A percentile compares a stretch with the other conserved stretches of the same genome.
phyloP scores from a whole-genome alignment of 2,888 invertebrate genomes.

The Rhopalosiphum nymphaeae region DNA sequence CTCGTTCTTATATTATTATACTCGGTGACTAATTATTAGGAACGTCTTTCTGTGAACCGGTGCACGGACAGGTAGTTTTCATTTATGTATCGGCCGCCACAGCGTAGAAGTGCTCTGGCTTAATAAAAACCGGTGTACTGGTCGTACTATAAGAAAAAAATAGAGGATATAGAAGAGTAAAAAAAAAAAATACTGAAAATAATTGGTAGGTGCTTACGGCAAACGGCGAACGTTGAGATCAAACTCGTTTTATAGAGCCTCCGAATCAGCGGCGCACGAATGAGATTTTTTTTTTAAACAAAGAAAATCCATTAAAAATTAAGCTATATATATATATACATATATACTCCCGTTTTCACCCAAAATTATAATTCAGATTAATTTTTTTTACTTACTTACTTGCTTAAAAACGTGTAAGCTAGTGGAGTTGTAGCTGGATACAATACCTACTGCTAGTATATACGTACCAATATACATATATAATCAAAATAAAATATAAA shows the following conservation, averaged over 20 bases:
- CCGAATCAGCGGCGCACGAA: constrained; percentile 59
- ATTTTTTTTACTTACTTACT: constrained; percentile 33
- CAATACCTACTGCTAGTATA: background rate
- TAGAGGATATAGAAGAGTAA: background rate
- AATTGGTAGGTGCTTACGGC: constrained; percentile 65
- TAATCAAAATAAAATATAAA: background rate
- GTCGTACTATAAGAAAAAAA: constrained; percentile 25
- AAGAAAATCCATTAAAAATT: constrained; percentile 63
- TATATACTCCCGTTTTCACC: constrained; percentile 23
- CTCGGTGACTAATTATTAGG: constrained; percentile 61
- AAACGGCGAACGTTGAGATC: constrained; percentile 61
- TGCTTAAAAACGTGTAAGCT: background rate
- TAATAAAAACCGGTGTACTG: constrained; percentile 62
- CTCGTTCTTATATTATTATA: constrained; percentile 24
- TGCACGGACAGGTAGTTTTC: constrained; percentile 60
- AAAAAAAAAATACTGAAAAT: constrained; percentile 55
- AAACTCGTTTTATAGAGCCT: constrained; percentile 60
- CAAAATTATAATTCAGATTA: constrained; percentile 45
- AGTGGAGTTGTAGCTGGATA: background rate
- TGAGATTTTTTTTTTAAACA: constrained; percentile 52
- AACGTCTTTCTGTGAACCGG: constrained; percentile 64
- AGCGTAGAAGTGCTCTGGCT: constrained; percentile 42
- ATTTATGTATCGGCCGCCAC: constrained; percentile 46
- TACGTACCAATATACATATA: background rate
- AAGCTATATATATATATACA: background rate